Evolutionary conservation across 2,113 vertebrate genomes (phyloP).

Genomic region (crab-eating macaque (Macaca fascicularis)): DNA sequence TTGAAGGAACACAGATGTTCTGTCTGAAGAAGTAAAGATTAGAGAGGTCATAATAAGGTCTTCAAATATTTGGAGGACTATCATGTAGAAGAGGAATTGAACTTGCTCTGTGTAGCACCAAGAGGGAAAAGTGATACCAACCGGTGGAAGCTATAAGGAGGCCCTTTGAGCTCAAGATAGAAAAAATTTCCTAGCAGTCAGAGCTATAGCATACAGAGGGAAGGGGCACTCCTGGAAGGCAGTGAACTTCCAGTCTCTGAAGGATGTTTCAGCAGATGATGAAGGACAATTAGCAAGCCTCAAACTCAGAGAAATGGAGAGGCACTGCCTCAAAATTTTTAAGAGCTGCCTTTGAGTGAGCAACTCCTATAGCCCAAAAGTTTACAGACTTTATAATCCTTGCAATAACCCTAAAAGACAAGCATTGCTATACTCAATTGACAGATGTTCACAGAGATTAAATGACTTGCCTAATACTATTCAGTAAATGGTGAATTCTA

Average conservation of each 20-base stretch:
- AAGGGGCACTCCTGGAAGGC: not conserved
- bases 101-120: not conserved
- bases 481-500: not conserved
- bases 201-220: not conserved
- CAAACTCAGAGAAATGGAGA: not conserved
- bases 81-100: not conserved
- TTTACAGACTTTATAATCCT: not conserved
- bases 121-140: not conserved
- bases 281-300: not conserved
- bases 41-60: not conserved
- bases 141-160: not conserved
- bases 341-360: not conserved
- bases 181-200: not conserved
- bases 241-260: not conserved
- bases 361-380: not conserved
- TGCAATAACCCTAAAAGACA: constrained; percentile 9
- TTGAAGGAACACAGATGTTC: not conserved
- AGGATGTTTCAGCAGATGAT: no score
- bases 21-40: not conserved
- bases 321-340: not conserved
- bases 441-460: not conserved
- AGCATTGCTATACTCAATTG: not conserved
- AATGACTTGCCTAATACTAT: not conserved
- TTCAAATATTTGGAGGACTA: not conserved
- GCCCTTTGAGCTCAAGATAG: not conserved